These are phyloP conservation scores for Craniophora ligustri DNA, from an alignment of 2,888 invertebrate genomes.

Conservation along the genomic window DNA sequence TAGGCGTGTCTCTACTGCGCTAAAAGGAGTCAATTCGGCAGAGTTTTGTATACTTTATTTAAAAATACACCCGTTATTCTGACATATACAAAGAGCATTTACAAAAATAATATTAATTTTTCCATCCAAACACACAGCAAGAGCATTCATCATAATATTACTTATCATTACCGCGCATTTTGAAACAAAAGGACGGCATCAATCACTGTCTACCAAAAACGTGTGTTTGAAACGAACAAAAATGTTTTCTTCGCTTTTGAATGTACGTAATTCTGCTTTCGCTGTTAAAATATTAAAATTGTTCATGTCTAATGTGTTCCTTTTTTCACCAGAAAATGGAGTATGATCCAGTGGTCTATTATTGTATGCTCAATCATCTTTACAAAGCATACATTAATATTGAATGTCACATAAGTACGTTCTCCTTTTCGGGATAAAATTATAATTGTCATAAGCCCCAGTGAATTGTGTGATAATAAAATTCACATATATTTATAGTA, in stretches of 20 bases:
- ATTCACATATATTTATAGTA: too few relatives aligned
- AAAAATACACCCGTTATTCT: background rate
- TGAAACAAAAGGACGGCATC: constrained; percentile 71
- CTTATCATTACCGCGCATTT: constrained; percentile 68
- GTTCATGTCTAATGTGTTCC: constrained; percentile 11
- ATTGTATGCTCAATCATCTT: constrained; percentile 25
- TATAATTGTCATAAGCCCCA: too few relatives aligned
- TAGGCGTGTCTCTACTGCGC: too few relatives aligned
- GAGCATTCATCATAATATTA: constrained; percentile 73
- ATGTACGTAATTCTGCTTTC: constrained; percentile 32
- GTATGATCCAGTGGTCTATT: constrained; percentile 28
- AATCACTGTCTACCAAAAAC: constrained; percentile 68
- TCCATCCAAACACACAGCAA: constrained; percentile 14
- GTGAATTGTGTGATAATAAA: too few relatives aligned
- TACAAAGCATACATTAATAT: background rate
- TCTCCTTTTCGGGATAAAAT: background rate
- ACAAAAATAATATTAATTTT: constrained; percentile 17
- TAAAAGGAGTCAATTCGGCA: too few relatives aligned
- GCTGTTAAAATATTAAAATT: constrained; percentile 44
- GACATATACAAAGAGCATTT: background rate
- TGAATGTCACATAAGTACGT: background rate
- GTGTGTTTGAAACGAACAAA: constrained; percentile 53
- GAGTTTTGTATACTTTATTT: too few relatives aligned
- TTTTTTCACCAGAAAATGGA: constrained; percentile 22
- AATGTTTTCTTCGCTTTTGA: constrained; percentile 53